A percentile compares a stretch with the other conserved stretches of the same genome.
phyloP scores from a whole-genome alignment of 2,888 invertebrate species.

The Metopia argyrocephala region DNA sequence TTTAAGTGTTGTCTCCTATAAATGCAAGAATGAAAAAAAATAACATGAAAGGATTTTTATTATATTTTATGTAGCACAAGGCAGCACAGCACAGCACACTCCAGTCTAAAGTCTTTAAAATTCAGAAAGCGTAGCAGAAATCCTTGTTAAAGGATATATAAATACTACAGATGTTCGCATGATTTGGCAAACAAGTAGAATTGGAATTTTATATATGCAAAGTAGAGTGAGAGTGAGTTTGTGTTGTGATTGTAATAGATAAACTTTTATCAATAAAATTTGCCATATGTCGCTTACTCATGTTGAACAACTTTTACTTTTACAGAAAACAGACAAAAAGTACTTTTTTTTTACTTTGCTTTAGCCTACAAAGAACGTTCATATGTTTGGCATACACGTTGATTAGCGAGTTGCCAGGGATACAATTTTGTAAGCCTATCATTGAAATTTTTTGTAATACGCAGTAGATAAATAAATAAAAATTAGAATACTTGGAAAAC shows the following conservation, averaged over 20 bases:
- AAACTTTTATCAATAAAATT: conserved; percentile 45
- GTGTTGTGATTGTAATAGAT: conserved; percentile 27
- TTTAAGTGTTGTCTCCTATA: no score
- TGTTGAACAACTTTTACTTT: neutral
- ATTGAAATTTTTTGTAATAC: no score
- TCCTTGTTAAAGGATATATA: neutral
- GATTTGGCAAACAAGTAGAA: conserved; percentile 45
- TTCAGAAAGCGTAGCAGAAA: neutral
- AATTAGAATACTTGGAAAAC: no score
- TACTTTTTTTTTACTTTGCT: neutral
- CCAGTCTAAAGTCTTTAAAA: neutral
- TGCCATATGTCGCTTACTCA: conserved; percentile 21
- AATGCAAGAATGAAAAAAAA: neutral
- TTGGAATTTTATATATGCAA: neutral
- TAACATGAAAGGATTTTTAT: conserved; percentile 7
- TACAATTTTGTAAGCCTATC: no score
- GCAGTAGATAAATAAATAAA: no score
- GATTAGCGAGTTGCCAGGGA: no score
- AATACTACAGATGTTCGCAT: conserved; percentile 3
- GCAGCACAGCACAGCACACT: neutral
- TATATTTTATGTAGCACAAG: conserved; percentile 20
- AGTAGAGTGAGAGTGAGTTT: neutral
- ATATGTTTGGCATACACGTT: no score
- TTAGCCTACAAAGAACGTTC: no score
- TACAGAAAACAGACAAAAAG: neutral